Percentiles rank a stretch among this genome's conserved stretches.
phyloP scores from a whole-genome alignment of 2,113 vertebrate genomes.

The Climacteris rufus region DNA sequence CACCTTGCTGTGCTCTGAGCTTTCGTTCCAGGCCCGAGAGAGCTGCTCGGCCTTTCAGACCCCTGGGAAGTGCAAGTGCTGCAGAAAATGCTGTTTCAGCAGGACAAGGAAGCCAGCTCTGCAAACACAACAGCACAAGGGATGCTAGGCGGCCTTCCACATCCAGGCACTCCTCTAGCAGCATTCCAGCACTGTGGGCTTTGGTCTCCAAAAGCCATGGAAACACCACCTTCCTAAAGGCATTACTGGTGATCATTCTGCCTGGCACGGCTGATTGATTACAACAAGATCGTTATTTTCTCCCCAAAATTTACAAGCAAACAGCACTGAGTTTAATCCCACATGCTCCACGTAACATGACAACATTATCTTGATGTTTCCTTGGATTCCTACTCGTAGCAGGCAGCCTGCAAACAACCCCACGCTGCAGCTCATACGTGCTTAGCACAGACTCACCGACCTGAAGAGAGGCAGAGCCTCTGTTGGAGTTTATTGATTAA shows the following conservation, averaged over 20 bases:
- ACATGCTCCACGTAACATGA: not conserved
- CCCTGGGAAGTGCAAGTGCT: not conserved
- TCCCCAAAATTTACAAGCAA: not conserved
- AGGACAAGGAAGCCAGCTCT: not conserved
- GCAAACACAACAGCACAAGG: not conserved
- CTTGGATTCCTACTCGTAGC: not conserved
- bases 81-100: not conserved
- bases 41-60: not conserved
- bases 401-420: fast-evolving
- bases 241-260: fast-evolving
- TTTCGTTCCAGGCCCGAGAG: not conserved
- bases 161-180: not conserved
- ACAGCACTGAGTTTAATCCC: not conserved
- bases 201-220: not conserved
- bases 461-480: not conserved
- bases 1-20: not conserved
- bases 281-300: too few species aligned
- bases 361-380: not conserved
- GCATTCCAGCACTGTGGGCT: fast-evolving
- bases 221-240: not conserved
- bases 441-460: not conserved
- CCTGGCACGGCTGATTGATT: not conserved
- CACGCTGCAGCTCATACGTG: fast-evolving
- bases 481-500: not conserved
- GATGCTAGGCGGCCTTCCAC: not conserved